These are phyloP conservation scores for Daktulosphaira vitifoliae DNA, from an alignment of 1,140 invertebrate species.

Conservation along the genomic window DNA sequence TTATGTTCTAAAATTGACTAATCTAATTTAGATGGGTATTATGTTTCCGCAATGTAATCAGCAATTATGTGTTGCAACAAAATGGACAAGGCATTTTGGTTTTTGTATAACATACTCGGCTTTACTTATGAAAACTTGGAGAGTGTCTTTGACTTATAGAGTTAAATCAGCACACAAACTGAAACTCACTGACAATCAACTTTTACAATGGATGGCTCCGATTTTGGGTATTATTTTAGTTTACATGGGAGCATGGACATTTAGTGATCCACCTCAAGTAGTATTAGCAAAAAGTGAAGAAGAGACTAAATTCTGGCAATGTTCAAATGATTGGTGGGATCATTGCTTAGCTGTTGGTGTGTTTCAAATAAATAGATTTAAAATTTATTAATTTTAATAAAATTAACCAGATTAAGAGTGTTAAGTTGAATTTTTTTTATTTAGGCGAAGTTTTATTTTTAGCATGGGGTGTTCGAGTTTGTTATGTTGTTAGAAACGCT, in stretches of 20 bases:
- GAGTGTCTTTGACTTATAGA: slow-evolving; percentile 86
- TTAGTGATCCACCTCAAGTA: slow-evolving; percentile 66
- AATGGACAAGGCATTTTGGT: slow-evolving; percentile 83
- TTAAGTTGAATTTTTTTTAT: neutral
- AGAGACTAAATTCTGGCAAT: slow-evolving; percentile 71
- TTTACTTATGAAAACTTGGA: slow-evolving; percentile 85
- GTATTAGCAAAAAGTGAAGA: slow-evolving; percentile 60
- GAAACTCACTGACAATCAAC: slow-evolving; percentile 80
- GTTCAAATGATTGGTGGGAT: slow-evolving; percentile 88
- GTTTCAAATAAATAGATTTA: too few species aligned
- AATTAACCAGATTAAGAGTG: too few species aligned
- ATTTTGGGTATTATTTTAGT: slow-evolving; percentile 79
- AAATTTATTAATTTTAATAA: neutral
- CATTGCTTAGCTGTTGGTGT: slow-evolving; percentile 76
- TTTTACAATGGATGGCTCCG: slow-evolving; percentile 84
- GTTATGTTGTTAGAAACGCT: slow-evolving; percentile 81
- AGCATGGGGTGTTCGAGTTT: slow-evolving; percentile 81
- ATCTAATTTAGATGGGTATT: slow-evolving; percentile 69
- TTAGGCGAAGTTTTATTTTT: slow-evolving; percentile 78
- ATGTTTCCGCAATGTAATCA: slow-evolving; percentile 76
- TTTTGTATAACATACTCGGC: slow-evolving; percentile 87
- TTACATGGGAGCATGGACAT: slow-evolving; percentile 80
- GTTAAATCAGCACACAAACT: slow-evolving; percentile 88
- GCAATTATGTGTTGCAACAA: slow-evolving; percentile 74
- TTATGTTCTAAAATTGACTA: slow-evolving; percentile 14